phyloP scores from a whole-genome alignment of 53 echinoderm and acorn worm genomes.

The Antedon mediterranea region DNA sequence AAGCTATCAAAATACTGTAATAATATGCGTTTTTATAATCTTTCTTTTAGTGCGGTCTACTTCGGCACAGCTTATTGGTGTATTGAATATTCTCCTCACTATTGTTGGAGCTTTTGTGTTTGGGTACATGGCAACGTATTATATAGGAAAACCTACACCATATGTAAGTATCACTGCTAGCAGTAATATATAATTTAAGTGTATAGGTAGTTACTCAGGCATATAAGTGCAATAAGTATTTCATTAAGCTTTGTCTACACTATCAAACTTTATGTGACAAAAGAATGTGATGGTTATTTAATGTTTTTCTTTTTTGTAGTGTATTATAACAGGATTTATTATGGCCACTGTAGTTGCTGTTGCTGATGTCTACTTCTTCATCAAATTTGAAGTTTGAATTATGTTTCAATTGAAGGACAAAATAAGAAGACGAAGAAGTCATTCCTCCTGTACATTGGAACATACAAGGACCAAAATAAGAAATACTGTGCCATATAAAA shows the following conservation, averaged over 20 bases:
- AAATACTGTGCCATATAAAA: no score
- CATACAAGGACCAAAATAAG: no score
- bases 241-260: no score
- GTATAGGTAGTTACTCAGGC: no score
- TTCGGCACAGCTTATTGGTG: slow-evolving; percentile 48
- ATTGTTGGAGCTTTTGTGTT: slow-evolving; percentile 65
- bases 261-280: no score
- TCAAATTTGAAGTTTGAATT: slow-evolving; percentile 75
- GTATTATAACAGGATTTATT: slow-evolving; percentile 51
- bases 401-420: no score
- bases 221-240: no score
- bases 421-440: no score
- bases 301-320: slow-evolving; percentile 28
- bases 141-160: slow-evolving; percentile 40
- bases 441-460: no score
- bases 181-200: no score
- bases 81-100: slow-evolving; percentile 58
- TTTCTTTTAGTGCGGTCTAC: slow-evolving; percentile 41
- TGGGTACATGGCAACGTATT: slow-evolving; percentile 82
- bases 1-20: neutral
- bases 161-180: slow-evolving; percentile 59
- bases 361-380: slow-evolving; percentile 85
- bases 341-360: slow-evolving; percentile 51
- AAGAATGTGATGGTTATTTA: no score
- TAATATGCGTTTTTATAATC: no score